Conservation (phyloP, 2,113 vertebrate species). For the Tyrannus savana region DNA sequence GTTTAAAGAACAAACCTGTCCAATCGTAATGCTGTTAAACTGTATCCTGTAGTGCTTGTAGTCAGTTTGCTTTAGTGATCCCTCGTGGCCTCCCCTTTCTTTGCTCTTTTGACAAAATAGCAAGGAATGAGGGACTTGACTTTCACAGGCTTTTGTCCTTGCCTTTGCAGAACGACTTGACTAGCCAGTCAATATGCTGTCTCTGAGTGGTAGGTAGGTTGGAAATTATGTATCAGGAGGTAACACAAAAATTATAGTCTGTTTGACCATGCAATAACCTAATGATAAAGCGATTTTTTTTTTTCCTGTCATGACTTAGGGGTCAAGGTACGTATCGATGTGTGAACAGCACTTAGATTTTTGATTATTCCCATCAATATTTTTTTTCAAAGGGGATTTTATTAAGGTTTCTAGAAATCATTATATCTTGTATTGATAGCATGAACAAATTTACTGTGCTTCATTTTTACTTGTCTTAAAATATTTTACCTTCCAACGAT, state of each 20-base stretch:
- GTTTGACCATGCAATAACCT: not conserved
- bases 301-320: not conserved
- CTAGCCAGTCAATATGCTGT: not conserved
- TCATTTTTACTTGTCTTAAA: not conserved
- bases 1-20: not conserved
- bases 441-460: not conserved
- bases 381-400: not conserved
- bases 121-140: not conserved
- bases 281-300: not conserved
- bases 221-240: not conserved
- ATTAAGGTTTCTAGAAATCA: not conserved
- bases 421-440: not conserved
- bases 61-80: not conserved
- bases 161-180: not conserved
- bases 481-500: not conserved
- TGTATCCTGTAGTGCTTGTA: not conserved
- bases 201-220: not conserved
- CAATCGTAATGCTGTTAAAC: not conserved
- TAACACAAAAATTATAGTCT: not conserved
- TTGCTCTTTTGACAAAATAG: not conserved
- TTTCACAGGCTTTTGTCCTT: not conserved
- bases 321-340: rapidly evolving
- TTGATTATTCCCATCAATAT: not conserved
- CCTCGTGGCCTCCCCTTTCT: not conserved
- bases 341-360: not conserved